These are phyloP conservation scores for Hylomyscus alleni DNA, from an alignment of 2,797 vertebrate genomes.

Conservation along the genomic window DNA sequence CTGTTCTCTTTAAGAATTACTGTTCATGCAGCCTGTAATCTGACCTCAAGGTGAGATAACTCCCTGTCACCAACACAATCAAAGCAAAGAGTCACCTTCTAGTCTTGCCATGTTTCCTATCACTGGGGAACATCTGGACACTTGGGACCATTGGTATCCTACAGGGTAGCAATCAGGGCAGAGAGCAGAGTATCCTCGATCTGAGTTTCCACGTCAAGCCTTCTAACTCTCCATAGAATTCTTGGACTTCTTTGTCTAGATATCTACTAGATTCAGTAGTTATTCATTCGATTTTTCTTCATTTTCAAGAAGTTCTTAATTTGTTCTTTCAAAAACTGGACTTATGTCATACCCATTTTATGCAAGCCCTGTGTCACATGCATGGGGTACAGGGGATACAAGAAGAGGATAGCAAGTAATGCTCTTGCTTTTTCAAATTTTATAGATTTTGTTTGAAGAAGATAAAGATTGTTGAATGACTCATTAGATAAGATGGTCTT, in stretches of 20 bases:
- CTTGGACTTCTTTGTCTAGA: background rate
- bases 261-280: background rate
- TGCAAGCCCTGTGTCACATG: background rate
- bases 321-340: conserved; percentile 42
- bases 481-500: background rate
- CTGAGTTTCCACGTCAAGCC: background rate
- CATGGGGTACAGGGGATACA: background rate
- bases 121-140: background rate
- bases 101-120: background rate
- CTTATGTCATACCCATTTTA: background rate
- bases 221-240: background rate
- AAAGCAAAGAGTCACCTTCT: conserved; percentile 43
- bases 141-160: background rate
- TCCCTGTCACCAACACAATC: conserved; percentile 7
- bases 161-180: background rate
- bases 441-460: background rate
- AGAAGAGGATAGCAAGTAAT: background rate
- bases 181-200: background rate
- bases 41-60: conserved; percentile 48
- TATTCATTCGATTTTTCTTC: background rate
- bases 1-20: conserved; percentile 53
- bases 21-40: background rate
- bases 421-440: background rate
- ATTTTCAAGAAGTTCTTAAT: conserved; percentile 3
- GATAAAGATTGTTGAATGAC: background rate